Percentiles rank a stretch among this genome's conserved stretches.
Conservation (phyloP, 2,888 invertebrate genomes). For the Caenorhabditis macrosperma region DNA sequence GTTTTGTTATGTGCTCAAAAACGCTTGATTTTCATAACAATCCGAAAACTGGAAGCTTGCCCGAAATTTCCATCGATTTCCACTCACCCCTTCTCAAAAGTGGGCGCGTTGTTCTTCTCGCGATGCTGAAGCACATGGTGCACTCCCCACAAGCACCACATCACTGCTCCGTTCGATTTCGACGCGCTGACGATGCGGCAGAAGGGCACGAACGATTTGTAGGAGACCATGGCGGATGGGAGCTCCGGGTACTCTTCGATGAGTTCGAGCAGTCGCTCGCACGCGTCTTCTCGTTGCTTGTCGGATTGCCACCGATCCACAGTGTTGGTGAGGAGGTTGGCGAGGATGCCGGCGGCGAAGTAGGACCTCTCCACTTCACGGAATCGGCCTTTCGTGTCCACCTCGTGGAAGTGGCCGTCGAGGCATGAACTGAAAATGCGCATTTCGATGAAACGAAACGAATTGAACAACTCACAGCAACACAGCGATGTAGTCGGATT, state of each 20-base stretch:
- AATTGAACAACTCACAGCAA: constrained; percentile 51
- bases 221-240: constrained; percentile 87
- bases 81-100: constrained; percentile 42
- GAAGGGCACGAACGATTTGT: constrained; percentile 86
- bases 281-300: constrained; percentile 35
- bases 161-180: constrained; percentile 85
- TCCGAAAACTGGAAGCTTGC: too few relatives aligned
- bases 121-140: constrained; percentile 85
- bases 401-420: constrained; percentile 56
- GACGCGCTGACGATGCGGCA: constrained; percentile 84
- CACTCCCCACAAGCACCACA: constrained; percentile 89
- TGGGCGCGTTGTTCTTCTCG: constrained; percentile 81
- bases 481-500: constrained; percentile 82
- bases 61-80: neutral
- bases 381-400: constrained; percentile 59
- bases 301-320: constrained; percentile 16
- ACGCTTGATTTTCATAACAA: neutral
- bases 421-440: constrained; percentile 59
- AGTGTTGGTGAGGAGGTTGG: constrained; percentile 59
- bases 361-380: constrained; percentile 86
- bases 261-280: constrained; percentile 52
- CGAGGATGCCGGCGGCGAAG: constrained; percentile 83
- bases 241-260: constrained; percentile 85
- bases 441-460: neutral
- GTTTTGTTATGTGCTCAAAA: neutral